Evolutionary conservation across 2,113 vertebrate species (phyloP), one percentile per base, ranked within the genome.

Genomic region (Vimba vimba): DNA sequence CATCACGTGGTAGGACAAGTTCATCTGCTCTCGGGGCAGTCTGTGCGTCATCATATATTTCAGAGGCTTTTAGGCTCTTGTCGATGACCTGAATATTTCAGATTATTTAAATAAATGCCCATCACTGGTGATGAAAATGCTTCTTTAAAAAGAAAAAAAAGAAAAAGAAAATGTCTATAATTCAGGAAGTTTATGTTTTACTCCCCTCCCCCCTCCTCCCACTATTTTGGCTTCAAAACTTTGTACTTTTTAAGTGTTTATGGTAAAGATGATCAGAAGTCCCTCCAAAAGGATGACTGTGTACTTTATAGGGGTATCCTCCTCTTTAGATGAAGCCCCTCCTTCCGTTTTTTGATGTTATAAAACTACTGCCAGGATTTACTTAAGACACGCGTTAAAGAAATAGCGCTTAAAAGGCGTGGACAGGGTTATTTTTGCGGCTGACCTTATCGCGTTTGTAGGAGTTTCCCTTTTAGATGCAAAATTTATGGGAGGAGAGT

Each of bases 11-110:
- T 36, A 71, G 45, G 25, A 71, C 45, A 71, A 71, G 64, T 71
- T 82, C 19, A 82, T 82, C 80, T 55, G 64, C 64, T 82, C 27
- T 36, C 36, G 5, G 5, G 27, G 45, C 62, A 60, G 50, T 82
- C 30, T 71, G 62, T 71, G 80, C 64, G 47, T 69, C 64, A 69
- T 82, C 80, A 55, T 55, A 33, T 68, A 52, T 82, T 50, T 25
- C 45, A n/a, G 62, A 39, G 27, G 80, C 47, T 71, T 82, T 82
- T 55, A 55, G 64, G 64, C 62, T 82, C 25, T 66, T 69, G 45
- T 68, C 43, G 8, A 82, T 82, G 62, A 68, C 79, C 79, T 82
- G 43, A 52, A 68, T 82, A 69, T 82, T 50, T 68, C 25, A 69
- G 79, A 80, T 80, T n/a, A 64, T 79, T 79, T 6, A 17, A 39